Evolutionary conservation across 2,888 invertebrate genomes (phyloP), one percentile per base, ranked within the genome.

Genomic region (Cistogaster globosa): DNA sequence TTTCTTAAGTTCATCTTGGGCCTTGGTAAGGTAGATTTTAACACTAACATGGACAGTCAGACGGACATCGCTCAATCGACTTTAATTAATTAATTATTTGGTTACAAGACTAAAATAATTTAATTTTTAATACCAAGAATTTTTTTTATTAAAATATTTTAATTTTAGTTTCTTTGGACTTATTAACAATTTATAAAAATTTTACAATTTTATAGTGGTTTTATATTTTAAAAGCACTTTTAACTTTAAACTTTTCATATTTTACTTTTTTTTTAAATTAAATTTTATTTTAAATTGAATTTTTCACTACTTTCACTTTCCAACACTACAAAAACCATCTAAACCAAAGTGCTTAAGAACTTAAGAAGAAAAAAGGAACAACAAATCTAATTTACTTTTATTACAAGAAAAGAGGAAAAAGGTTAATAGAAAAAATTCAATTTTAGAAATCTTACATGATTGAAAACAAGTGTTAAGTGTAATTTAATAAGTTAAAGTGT

Each of bases 401-500:
- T 51, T 72, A 63, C 42, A 63, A 69, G 12, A 42, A 26, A 69
- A 36, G 5, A 20, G 45, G 32, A 1, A 63, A 22, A 55, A 55
- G 42, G 18, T 55, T 69, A 18, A n/a, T 51, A 26, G 18, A 55
- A 60, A 36, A 69, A 57, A 76, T 42, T 63, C n/a, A 75, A 69
- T 48, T 69, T 62, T 11, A 51, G 42, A 74, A 57, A 71, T 71
- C 65, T 76, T 77, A 77, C 71, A 71, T 77, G 83, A 78, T 74
- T 57, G 83, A 79, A 75, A 83, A 79, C 74, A 83, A 83, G 79
- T 75, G 71, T 72, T 69, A 65, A 83, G 85, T 85, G 78, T 85
- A 85, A 85, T 85, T 82, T 85, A 85, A 85, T 85, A 85, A 72
- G 71, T 82, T 82, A 74, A 82, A 82, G 82, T 81, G 67, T 74